Evolutionary conservation across 2,797 vertebrate species (phyloP).

Genomic region (Prunella strophiata): DNA sequence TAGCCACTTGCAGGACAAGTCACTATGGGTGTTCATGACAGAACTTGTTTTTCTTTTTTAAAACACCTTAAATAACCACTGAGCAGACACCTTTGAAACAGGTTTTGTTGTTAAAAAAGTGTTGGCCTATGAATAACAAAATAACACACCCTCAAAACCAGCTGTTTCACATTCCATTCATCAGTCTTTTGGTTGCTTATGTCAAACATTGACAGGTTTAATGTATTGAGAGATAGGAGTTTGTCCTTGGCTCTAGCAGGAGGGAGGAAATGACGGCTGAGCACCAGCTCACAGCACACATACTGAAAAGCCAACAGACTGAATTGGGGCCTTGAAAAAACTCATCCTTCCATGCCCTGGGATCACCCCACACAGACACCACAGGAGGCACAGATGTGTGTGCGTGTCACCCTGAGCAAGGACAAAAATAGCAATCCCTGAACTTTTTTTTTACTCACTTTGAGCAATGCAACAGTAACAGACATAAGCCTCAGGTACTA

Average conservation of each 20-base stretch:
- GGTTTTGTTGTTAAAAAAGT: background rate
- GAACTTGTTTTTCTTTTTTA: conserved; percentile 9
- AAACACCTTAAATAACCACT: background rate
- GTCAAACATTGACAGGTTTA: conserved; percentile 51
- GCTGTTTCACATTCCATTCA: conserved; percentile 42
- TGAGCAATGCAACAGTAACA: background rate
- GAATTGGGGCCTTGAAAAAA: background rate
- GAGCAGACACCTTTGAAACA: background rate
- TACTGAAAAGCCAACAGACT: background rate
- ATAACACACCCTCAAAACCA: conserved; percentile 1
- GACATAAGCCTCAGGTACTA: background rate
- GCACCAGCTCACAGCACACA: background rate
- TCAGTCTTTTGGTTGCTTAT: conserved; percentile 40
- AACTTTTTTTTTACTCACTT: background rate
- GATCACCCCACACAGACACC: background rate
- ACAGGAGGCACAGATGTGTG: background rate
- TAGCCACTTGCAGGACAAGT: background rate
- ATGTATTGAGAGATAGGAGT: conserved; percentile 15
- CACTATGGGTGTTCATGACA: background rate
- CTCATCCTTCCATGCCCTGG: background rate
- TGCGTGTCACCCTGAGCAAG: background rate
- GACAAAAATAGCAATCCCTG: background rate
- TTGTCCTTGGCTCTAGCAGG: conserved; percentile 42
- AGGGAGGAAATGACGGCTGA: conserved; percentile 39
- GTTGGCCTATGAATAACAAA: conserved; percentile 31